Evolutionary conservation across 1,140 invertebrate species (phyloP).

Genomic region (Zaprionus africanus): DNA sequence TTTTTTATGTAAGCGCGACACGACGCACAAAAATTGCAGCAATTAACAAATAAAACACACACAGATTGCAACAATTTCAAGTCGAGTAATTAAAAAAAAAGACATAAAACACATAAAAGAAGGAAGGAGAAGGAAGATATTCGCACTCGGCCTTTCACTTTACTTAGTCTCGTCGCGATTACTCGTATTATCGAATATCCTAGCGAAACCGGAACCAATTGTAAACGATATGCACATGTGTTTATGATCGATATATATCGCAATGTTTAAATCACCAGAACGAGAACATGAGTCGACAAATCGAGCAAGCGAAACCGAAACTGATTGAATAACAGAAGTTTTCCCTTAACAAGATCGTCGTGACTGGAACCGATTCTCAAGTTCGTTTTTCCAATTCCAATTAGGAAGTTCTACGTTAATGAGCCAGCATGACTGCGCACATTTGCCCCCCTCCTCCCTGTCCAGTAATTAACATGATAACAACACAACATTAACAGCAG

Average conservation of each 20-base stretch:
- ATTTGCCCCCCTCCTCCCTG: background rate
- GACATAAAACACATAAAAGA: constrained; percentile 18
- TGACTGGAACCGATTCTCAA: background rate
- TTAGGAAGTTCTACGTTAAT: constrained; percentile 2
- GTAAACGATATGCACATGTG: background rate
- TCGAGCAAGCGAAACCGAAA: background rate
- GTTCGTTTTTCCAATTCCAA: constrained; percentile 3
- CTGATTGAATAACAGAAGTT: constrained; percentile 2
- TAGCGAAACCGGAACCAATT: background rate
- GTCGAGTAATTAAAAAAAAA: constrained; percentile 45
- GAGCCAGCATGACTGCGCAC: background rate
- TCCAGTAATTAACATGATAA: constrained; percentile 33
- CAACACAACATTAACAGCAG: constrained; percentile 30
- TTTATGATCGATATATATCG: background rate
- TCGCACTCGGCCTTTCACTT: constrained; percentile 50
- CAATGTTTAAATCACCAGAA: background rate
- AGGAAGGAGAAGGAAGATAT: constrained; percentile 10
- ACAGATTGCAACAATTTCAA: constrained; percentile 53
- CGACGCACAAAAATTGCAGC: constrained; percentile 61
- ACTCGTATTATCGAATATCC: background rate
- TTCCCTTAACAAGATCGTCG: background rate
- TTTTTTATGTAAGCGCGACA: constrained; percentile 58
- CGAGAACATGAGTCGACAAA: background rate
- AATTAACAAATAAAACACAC: constrained; percentile 68
- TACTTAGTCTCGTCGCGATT: constrained; percentile 9